Conservation (phyloP, 2,888 invertebrate genomes). For the Adelognathus sp. region DNA sequence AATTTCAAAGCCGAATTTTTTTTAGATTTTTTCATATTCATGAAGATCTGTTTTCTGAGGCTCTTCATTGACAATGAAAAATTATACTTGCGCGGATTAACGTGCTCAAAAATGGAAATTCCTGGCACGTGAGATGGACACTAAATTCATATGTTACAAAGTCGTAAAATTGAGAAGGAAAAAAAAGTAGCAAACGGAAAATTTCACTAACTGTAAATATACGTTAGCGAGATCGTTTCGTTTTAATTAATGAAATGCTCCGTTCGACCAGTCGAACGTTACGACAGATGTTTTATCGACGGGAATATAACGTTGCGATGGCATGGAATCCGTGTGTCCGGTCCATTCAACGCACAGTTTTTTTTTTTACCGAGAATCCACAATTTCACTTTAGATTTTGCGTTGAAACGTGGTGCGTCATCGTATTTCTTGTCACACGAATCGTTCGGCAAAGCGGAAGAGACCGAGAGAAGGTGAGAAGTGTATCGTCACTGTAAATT, state of each 20-base stretch:
- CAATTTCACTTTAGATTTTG: conserved; percentile 6
- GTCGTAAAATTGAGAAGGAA: too few species aligned
- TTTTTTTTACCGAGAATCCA: conserved; percentile 1
- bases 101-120: neutral
- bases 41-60: too few species aligned
- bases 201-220: neutral
- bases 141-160: neutral
- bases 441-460: neutral
- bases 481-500: neutral
- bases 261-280: neutral
- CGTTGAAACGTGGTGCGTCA: neutral
- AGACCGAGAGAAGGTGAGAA: neutral
- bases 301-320: neutral
- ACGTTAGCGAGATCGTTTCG: neutral
- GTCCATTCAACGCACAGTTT: neutral
- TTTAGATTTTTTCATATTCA: too few species aligned
- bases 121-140: neutral
- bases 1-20: too few species aligned
- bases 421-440: conserved; percentile 1
- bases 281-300: neutral
- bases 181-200: neutral
- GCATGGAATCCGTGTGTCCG: conserved; percentile 3
- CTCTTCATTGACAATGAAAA: too few species aligned
- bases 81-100: too few species aligned
- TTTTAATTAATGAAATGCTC: neutral